Conservation (phyloP, 2,888 invertebrate genomes). For the Cremastinae sp. region DNA sequence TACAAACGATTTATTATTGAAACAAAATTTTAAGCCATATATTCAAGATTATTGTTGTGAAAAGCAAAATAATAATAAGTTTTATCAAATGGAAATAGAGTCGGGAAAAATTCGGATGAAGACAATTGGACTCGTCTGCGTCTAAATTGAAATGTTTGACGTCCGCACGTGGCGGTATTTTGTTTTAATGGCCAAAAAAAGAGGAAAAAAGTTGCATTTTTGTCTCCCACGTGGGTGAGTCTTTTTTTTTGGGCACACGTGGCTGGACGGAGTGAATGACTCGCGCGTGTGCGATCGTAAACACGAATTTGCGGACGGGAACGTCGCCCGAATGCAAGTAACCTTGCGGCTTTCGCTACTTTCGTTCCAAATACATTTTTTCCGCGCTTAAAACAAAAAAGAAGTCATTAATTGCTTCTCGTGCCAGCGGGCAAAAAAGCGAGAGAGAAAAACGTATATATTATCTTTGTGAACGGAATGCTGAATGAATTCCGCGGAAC, state of each 20-base stretch:
- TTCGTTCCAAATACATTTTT: background rate
- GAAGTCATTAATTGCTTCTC: background rate
- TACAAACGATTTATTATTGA: too few species aligned
- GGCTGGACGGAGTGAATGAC: conserved; percentile 34
- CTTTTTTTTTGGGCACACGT: conserved; percentile 35
- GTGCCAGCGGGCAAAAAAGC: conserved; percentile 43
- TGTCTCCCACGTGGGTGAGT: background rate
- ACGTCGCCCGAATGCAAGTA: conserved; percentile 20
- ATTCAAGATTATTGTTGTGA: too few species aligned
- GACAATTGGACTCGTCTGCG: too few species aligned
- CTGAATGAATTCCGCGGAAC: conserved; percentile 37
- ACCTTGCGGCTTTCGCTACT: conserved; percentile 13
- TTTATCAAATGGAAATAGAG: too few species aligned
- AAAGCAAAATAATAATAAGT: too few species aligned
- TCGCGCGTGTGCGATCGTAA: conserved; percentile 39
- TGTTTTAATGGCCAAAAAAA: background rate
- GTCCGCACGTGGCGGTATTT: background rate
- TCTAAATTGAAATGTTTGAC: too few species aligned
- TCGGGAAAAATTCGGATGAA: too few species aligned
- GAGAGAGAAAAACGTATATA: conserved; percentile 15
- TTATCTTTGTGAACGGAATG: conserved; percentile 54
- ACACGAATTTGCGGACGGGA: background rate
- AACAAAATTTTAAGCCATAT: too few species aligned
- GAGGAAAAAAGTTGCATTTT: conserved; percentile 1
- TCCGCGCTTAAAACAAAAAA: background rate